Evolutionary conservation across 2,888 invertebrate genomes (phyloP).

Genomic region (Eupithecia dodoneata): DNA sequence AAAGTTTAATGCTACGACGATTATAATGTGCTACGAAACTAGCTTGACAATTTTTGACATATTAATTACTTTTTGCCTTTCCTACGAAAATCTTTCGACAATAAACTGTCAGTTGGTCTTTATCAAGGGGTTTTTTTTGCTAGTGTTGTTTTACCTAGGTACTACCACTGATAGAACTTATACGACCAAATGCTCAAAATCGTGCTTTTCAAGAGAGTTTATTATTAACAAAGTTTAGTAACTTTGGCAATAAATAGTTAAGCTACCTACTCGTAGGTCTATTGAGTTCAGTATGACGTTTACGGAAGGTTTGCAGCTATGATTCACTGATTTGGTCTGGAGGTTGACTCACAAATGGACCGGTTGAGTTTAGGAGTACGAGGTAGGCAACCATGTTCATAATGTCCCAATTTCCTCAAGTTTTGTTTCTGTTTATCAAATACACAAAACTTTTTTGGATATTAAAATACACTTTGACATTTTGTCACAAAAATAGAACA

Average conservation of each 20-base stretch:
- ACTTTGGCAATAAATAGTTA: neutral
- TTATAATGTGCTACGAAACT: neutral
- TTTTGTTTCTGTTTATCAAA: neutral
- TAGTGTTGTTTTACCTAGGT: too few relatives aligned
- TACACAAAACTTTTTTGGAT: too few relatives aligned
- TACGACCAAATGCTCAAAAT: too few relatives aligned
- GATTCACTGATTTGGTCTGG: conserved; percentile 36
- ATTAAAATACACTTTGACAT: too few relatives aligned
- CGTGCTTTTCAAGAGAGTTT: too few relatives aligned
- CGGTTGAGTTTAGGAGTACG: conserved; percentile 25
- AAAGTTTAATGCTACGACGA: conserved; percentile 6
- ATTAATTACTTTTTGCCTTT: neutral
- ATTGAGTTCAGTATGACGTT: neutral
- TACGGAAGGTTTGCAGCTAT: conserved; percentile 14
- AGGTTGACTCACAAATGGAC: conserved; percentile 39
- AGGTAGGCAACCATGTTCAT: neutral
- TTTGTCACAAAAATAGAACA: too few relatives aligned
- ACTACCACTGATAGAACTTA: too few relatives aligned
- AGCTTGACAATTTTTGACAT: neutral
- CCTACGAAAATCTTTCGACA: too few relatives aligned
- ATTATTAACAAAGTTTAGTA: too few relatives aligned
- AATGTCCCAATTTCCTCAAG: conserved; percentile 34
- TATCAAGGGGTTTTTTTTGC: too few relatives aligned
- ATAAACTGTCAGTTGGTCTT: too few relatives aligned
- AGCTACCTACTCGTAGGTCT: neutral